A percentile compares a stretch with the other conserved stretches of the same genome.
Evolutionary conservation across 2,113 vertebrate species (phyloP).

Genomic region (Saccopteryx leptura): DNA sequence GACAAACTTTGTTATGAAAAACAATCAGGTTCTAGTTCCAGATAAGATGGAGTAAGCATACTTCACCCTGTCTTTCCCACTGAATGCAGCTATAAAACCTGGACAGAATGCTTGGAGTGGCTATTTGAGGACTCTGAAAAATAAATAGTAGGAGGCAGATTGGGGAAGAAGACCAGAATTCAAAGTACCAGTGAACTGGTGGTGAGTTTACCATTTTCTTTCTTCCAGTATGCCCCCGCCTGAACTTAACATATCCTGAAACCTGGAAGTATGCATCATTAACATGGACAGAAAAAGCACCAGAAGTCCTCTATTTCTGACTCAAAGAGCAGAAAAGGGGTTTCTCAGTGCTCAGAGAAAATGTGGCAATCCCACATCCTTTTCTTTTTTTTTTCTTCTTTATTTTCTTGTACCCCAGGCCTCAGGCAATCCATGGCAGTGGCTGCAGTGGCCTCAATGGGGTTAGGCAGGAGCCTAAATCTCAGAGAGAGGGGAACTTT

Average conservation of each 20-base stretch:
- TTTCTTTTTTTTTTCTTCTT: slow-evolving; percentile 1
- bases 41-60: slow-evolving; percentile 73
- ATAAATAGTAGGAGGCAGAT: slow-evolving; percentile 78
- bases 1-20: slow-evolving; percentile 62
- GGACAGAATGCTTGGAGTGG: slow-evolving; percentile 76
- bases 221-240: slow-evolving; percentile 62
- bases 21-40: slow-evolving; percentile 71
- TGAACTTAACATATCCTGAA: slow-evolving; percentile 69
- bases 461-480: not conserved
- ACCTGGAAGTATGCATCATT: slow-evolving; percentile 65
- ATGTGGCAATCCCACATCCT: not conserved
- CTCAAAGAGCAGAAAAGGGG: not conserved
- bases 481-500: not conserved
- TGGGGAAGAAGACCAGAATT: slow-evolving; percentile 79
- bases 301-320: slow-evolving; percentile 51
- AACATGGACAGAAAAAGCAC: slow-evolving; percentile 49
- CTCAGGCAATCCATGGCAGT: not conserved
- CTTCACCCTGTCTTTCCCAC: slow-evolving; percentile 79
- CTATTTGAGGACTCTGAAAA: slow-evolving; percentile 80
- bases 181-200: slow-evolving; percentile 70
- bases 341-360: slow-evolving; percentile 54
- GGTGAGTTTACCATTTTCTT: slow-evolving; percentile 75
- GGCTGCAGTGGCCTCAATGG: not conserved
- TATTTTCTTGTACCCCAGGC: slow-evolving; percentile 31
- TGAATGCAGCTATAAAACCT: slow-evolving; percentile 77